Evolutionary conservation across 2,888 invertebrate genomes (phyloP), one percentile per base, ranked within the genome.

Genomic region (Chouioia cunea): DNA sequence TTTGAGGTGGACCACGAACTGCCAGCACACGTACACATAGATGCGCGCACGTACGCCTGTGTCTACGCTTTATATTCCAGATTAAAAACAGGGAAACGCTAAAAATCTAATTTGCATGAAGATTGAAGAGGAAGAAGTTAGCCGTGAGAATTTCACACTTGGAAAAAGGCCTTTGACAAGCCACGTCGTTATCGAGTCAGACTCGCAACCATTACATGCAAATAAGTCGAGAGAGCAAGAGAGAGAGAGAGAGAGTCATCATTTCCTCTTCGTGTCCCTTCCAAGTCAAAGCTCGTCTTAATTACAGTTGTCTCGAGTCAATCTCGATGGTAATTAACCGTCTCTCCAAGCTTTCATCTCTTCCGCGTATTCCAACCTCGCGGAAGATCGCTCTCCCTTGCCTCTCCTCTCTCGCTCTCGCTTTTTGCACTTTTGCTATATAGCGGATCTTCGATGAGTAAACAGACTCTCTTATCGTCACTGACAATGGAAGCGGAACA

Each of bases 271-370:
- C 72, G 74, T 68, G 59, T 64, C 63, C 65, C 60, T 50, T 65
- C 53, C 44, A 46, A 59, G 75, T 78, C 81, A 83, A 82, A 82
- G 81, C 81, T 79, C 82, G 80, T 83, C 84, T 84, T 84, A 82
- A 85, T 85, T 85, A 83, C 83, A 81, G 80, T 82, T 82, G 83
- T 83, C 83, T 82, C 81, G 81, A 83, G 82, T 84, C 85, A 85
- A 85, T 85, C 83, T 85, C 83, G 79, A 85, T 85, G 85, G 83
- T 84, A 85, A 85, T 85, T 83, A 83, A 81, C 79, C 77, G 43
- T 3, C 16, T 22, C 65, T 63, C 58, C 46, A 56, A 36, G 58
- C 27, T 44, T 62, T 65, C 44, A 20, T 54, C 47, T 54, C 56
- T 8, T 18, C 18, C 12, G 23, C 54, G 10, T 20, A 10, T 27